A percentile compares a stretch with the other conserved stretches of the same genome.
These are phyloP conservation scores for Troides oblongomaculatus DNA, from an alignment of 2,888 invertebrate genomes.

Conservation along the genomic window DNA sequence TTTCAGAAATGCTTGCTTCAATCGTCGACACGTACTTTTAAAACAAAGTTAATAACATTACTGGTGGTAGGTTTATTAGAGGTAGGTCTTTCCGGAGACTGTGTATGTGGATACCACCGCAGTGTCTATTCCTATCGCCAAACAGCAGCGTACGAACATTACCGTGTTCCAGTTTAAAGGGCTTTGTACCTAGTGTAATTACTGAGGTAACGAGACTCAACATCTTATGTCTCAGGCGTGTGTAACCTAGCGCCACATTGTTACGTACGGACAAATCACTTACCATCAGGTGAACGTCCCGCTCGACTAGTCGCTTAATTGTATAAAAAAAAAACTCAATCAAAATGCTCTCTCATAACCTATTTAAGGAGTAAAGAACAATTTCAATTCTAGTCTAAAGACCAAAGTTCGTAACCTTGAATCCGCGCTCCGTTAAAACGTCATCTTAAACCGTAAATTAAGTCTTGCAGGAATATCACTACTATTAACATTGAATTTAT, in stretches of 20 bases:
- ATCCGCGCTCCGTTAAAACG: background rate
- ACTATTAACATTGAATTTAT: background rate
- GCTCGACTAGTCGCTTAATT: no score
- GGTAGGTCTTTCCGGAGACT: no score
- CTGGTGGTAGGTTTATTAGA: background rate
- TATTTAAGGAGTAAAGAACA: background rate
- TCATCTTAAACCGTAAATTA: background rate
- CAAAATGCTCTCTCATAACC: conserved; percentile 9
- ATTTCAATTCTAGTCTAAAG: background rate
- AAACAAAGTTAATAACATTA: conserved; percentile 5
- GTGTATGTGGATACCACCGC: no score
- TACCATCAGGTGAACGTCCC: no score
- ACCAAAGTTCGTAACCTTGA: conserved; percentile 2
- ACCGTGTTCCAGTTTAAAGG: no score
- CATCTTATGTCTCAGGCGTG: no score
- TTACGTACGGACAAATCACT: no score
- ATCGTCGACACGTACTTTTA: background rate
- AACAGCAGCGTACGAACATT: no score
- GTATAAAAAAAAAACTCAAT: background rate
- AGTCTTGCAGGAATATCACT: background rate
- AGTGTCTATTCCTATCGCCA: no score
- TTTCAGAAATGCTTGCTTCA: background rate
- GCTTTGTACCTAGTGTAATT: no score
- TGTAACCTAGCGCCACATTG: no score
- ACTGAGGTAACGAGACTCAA: no score